Evolutionary conservation across 2,113 vertebrate genomes (phyloP), one percentile per base, ranked within the genome.

Genomic region (Andinoacara biseriatus): DNA sequence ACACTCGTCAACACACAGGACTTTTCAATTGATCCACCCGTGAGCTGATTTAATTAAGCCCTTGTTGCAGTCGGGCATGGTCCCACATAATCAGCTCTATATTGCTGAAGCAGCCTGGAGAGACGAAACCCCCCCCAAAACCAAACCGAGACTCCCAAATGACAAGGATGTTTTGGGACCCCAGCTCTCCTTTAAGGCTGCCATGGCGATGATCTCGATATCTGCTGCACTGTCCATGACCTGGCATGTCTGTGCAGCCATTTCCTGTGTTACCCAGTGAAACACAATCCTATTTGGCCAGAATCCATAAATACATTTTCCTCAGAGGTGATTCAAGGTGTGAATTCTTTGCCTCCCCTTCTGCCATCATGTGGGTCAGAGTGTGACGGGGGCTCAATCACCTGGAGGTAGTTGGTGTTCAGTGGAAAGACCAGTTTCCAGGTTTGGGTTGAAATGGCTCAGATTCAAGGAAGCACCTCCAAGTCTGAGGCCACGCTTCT

Each of bases 21-120:
- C 75, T 86, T 86, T 86, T 86, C 81, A 81, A 86, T 80, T 87
- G 84, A 90, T 91, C 78, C 74, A 58, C 57, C n/a, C 52, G 17
- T 78, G 84, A 83, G 81, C 82, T 84, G 89, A 89, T 90, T 89
- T 86, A 87, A 92, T 89, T 78, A 87, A 82, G 81, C 69, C 56
- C 56, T 62, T 40, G 56, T 84, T 83, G 76, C 78, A 77, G 78
- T 40, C 33, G 29, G 78, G 72, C 87, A 69, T 74, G 84, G 75
- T 59, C 82, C 77, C 31, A 85, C 81, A 88, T 88, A 88, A 87
- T 91, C 67, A 84, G 85, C 3, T 62, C 20, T 14, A 54, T 82
- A 85, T 84, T 56, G 63, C 82, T 83, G 56, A 60, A 80, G 57
- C 26, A 63, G 61, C 58, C 67, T 1, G 14, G 49, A 60, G 18